Conservation (phyloP, 2,888 invertebrate genomes). For the Ennomos fuscantarius region DNA sequence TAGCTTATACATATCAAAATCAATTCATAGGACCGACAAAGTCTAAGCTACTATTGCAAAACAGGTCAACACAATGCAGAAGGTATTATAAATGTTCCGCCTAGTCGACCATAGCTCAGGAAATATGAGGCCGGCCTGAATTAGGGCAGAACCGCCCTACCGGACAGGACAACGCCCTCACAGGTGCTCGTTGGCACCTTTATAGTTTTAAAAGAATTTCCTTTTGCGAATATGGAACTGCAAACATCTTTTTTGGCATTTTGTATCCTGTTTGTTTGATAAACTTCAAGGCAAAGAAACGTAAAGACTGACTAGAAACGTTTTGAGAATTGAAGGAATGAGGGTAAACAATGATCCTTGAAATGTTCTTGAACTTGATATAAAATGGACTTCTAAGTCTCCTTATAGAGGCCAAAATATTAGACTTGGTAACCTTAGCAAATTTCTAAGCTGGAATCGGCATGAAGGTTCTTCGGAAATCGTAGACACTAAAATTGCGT, state of each 20-base stretch:
- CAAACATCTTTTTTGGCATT: too few relatives aligned
- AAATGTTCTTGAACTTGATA: slow-evolving; percentile 11
- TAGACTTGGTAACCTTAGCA: slow-evolving; percentile 17
- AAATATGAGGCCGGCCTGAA: slow-evolving; percentile 22
- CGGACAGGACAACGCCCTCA: slow-evolving; percentile 24
- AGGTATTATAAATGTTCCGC: neutral
- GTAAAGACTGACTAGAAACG: too few relatives aligned
- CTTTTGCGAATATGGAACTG: neutral
- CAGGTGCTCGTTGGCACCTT: slow-evolving; percentile 7
- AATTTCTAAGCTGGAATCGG: slow-evolving; percentile 11
- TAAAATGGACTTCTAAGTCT: slow-evolving; percentile 4
- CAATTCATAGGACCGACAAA: too few relatives aligned
- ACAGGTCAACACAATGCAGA: neutral
- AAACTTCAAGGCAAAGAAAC: too few relatives aligned
- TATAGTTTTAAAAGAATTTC: slow-evolving; percentile 1
- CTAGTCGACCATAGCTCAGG: slow-evolving; percentile 4
- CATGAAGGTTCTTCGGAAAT: slow-evolving; percentile 19
- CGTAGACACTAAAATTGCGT: slow-evolving; percentile 31
- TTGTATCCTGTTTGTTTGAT: too few relatives aligned
- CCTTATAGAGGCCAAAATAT: slow-evolving; percentile 20
- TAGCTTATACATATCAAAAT: too few relatives aligned
- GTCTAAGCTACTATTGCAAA: neutral
- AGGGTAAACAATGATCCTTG: slow-evolving; percentile 11
- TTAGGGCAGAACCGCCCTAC: slow-evolving; percentile 20
- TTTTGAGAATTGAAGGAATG: neutral